phyloP scores from a whole-genome alignment of 2,888 invertebrate species.

The Deilephila elpenor region DNA sequence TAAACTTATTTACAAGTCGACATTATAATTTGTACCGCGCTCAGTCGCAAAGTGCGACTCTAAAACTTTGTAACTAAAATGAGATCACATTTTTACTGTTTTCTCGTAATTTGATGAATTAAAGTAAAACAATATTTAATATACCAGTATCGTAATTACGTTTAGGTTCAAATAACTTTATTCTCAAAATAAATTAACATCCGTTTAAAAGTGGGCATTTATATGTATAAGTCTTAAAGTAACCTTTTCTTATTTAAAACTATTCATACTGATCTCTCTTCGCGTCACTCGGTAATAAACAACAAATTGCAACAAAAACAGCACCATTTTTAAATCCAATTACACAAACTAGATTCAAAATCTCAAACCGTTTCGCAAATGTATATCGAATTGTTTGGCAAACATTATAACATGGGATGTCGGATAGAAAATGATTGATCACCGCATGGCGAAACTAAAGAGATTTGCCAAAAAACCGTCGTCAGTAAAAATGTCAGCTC shows the following conservation, averaged over 20 bases:
- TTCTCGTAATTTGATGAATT: too few species aligned
- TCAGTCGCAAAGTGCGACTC: constrained; percentile 35
- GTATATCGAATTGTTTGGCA: constrained; percentile 12
- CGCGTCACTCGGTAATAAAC: not conserved
- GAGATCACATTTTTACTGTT: too few species aligned
- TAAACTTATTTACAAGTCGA: constrained; percentile 43
- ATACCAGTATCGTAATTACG: too few species aligned
- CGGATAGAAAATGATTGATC: constrained; percentile 21
- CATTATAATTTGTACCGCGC: constrained; percentile 38
- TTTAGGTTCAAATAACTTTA: too few species aligned
- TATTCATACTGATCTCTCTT: too few species aligned
- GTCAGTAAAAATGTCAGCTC: constrained; percentile 17
- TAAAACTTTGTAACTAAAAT: not conserved
- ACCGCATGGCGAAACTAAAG: constrained; percentile 19
- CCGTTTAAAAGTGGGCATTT: too few species aligned
- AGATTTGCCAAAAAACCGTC: not conserved
- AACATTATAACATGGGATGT: not conserved
- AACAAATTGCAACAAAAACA: not conserved
- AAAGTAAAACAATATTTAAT: too few species aligned
- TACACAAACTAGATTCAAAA: constrained; percentile 6
- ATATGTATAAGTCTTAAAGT: too few species aligned
- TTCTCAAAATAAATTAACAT: too few species aligned
- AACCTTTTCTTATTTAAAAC: too few species aligned
- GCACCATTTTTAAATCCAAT: constrained; percentile 2
- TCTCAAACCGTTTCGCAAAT: constrained; percentile 9